A percentile compares a stretch with the other conserved stretches of the same genome.
Conservation (phyloP, 2,888 invertebrate genomes). For the Globia sparganii region DNA sequence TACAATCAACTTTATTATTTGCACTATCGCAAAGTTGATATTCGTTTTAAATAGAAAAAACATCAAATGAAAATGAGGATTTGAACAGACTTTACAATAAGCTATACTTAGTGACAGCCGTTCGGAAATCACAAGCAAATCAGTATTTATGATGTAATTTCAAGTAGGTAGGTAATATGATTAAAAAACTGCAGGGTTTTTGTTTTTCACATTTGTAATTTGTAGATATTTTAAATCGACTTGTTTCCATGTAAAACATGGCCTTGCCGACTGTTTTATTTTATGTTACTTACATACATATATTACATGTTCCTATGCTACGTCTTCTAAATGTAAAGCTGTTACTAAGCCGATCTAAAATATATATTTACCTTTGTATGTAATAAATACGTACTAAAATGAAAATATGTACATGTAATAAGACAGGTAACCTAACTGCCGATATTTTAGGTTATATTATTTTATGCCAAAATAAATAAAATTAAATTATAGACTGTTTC, state of each 20-base stretch:
- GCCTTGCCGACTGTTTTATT: neutral
- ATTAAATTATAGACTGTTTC: constrained; percentile 14
- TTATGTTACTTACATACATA: neutral
- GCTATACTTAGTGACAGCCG: neutral
- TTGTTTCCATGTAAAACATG: neutral
- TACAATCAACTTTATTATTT: constrained; percentile 1
- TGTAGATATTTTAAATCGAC: neutral
- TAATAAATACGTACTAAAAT: neutral
- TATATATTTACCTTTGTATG: neutral
- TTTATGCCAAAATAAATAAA: constrained; percentile 47
- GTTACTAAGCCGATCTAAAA: constrained; percentile 21
- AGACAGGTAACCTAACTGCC: constrained; percentile 9
- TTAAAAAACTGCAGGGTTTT: constrained; percentile 26
- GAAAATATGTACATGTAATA: constrained; percentile 24
- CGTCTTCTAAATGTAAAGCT: constrained; percentile 15
- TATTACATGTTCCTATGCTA: constrained; percentile 21
- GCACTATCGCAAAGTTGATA: neutral
- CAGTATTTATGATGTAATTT: neutral
- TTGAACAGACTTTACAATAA: neutral
- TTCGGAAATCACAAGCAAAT: constrained; percentile 9
- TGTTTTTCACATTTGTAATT: constrained; percentile 16
- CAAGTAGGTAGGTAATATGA: neutral
- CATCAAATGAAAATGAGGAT: neutral
- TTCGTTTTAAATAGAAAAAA: neutral
- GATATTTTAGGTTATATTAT: constrained; percentile 30